Base-by-base conservation (phyloP, 1,140 invertebrate species). In the Conus betulinus region DNA sequence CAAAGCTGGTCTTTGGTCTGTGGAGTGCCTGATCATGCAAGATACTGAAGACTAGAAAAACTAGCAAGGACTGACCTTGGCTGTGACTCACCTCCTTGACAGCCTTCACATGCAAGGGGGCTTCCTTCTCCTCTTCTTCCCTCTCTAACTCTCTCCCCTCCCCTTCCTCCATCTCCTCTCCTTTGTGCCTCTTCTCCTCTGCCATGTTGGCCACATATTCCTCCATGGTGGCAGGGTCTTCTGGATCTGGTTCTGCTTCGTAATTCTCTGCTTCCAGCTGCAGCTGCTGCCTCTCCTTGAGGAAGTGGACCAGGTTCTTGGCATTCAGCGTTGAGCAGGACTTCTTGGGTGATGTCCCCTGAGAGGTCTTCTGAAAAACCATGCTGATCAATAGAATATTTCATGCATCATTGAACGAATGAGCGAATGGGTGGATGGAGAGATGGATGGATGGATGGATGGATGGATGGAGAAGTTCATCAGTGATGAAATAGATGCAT, bases 91-190 rank as follows among this genome's bases (percentile, higher is more conserved):
- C 93, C 88, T 93, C 90, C 85, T 92, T 92, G 6, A 94, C 91
- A 86, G 89, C 87, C n/a, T 60, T 63, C 17, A 94, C 88, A 91
- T 94, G 93, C 60, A 88, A 71, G 5, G 93, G 93, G 15, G 86
- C n/a, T 55, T 90, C 89, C 11, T 90, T 88, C 83, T 85, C 79
- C 52, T 90, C 79, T 25, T 83, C 79, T 67, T 86, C 85, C 20
- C 51, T n/a, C 20, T 52, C 88, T 25, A 87, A 55, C 57, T 71
- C 88, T n/a, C 87, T 53, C 52, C 88, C 88, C 7, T 89, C 86
- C 85, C 81, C 87, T 52, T 90, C 84, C 39, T 84, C 84, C 39
- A 39, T 39, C 39, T 39, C 39, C 78, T 85, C 85, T 39, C 6
- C 39, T 17, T 25, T 76, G 15, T 17, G 10, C 51, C 23, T n/a